Evolutionary conservation across 23 tunicate genomes (phyloP), one percentile per base, ranked within the genome.

Genomic region (Diplosoma virens): DNA sequence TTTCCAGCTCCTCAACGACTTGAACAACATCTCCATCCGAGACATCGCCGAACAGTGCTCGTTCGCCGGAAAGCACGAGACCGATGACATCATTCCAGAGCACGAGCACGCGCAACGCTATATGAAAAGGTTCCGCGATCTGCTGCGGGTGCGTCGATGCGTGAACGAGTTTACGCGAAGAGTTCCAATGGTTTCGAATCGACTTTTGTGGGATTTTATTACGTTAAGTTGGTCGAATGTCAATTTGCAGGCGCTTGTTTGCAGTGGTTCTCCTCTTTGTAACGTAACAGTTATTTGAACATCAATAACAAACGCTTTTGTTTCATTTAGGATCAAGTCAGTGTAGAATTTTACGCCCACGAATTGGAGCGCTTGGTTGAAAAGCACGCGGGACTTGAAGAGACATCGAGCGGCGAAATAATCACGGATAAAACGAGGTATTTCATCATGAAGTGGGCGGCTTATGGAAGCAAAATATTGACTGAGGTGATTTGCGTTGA

Each of bases 371-470:
- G 36, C 16, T 50, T 89, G 0, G 80, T 89, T 20, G 56, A 89
- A 3, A 32, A 71, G 29, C 81, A 83, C 23, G 89, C 80, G 0
- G 84, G 87, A 23, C 45, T 82, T 65, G 47, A 30, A 63, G 67
- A 50, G 4, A 3, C 20, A 7, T 37, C 33, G 0, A 25, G 30
- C 9, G 33, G 3, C 3, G 25, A 32, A 11, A 66, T 81, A 21
- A 66, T 66, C 14, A 81, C 94, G 32, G 82, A 75, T 0, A 53
- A 73, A 25, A 87, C 90, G 3, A 73, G 87, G 28, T 75, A 37
- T 11, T 92, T 92, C 71, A 53, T 92, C 55, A 81, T 92, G 93
- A 92, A 85, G 66, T 92, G 97, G 97, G 67, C 97, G 30, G 45
- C 82, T 17, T 92, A 80, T 54, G 74, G 82, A 30, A 92, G 97